phyloP scores from a whole-genome alignment of 2,113 vertebrate genomes.

The Regulus satrapa region DNA sequence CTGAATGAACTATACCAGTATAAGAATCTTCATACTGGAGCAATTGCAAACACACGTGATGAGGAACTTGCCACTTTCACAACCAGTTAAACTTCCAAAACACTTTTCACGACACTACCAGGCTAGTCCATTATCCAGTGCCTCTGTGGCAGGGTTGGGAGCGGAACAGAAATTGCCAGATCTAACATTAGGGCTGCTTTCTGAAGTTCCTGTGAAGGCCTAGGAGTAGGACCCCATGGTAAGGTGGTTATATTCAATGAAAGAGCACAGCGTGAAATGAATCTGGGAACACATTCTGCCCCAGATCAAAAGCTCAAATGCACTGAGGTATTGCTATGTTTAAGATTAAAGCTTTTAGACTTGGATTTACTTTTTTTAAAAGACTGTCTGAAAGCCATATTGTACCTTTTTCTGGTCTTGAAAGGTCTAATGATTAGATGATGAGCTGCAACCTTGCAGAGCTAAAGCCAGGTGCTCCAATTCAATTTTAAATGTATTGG shows the following conservation, averaged over 20 bases:
- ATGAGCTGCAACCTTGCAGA: background rate
- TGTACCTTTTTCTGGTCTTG: conserved; percentile 15
- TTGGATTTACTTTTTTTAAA: background rate
- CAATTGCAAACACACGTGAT: fast-evolving
- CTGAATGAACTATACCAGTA: background rate
- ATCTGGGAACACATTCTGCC: conserved; percentile 46
- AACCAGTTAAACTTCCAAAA: background rate
- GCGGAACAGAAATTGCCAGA: background rate
- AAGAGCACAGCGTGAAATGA: conserved; percentile 57
- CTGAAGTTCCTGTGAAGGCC: background rate
- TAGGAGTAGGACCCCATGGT: background rate
- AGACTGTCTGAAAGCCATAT: conserved; percentile 29
- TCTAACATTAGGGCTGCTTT: background rate
- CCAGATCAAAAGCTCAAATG: conserved; percentile 47
- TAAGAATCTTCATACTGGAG: background rate
- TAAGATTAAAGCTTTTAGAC: conserved; percentile 38
- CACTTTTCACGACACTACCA: background rate
- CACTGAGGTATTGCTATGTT: conserved; percentile 9
- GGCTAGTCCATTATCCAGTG: background rate
- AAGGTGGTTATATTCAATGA: conserved; percentile 23
- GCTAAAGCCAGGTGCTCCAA: background rate
- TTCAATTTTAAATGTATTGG: background rate
- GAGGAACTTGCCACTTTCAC: background rate
- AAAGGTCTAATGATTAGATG: conserved; percentile 22
- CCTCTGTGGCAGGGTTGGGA: background rate